These are phyloP conservation scores for Riparia riparia DNA, from an alignment of 2,113 vertebrate species.

Conservation along the genomic window DNA sequence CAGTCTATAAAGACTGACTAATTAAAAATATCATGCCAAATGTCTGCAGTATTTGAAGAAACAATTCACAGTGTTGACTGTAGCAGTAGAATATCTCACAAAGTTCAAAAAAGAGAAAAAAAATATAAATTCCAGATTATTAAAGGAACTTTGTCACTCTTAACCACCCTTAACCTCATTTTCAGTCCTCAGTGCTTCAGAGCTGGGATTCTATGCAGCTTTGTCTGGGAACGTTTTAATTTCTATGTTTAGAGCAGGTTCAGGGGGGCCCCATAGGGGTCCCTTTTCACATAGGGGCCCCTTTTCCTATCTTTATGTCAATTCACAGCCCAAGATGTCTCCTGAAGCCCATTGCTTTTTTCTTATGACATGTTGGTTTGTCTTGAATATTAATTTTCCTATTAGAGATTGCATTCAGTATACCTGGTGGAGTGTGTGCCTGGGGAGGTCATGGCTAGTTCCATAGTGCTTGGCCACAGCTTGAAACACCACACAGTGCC, in stretches of 20 bases:
- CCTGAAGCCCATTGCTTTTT: not conserved
- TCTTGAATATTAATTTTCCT: not conserved
- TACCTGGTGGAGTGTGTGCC: too few species aligned
- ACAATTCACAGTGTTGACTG: not conserved
- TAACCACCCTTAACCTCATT: not conserved
- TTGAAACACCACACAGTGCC: not conserved
- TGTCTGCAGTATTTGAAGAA: not conserved
- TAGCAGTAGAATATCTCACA: not conserved
- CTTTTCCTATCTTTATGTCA: not conserved
- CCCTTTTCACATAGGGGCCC: fast-evolving
- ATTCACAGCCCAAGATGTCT: not conserved
- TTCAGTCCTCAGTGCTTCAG: not conserved
- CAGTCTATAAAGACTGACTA: not conserved
- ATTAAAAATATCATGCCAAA: not conserved
- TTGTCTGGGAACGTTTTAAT: not conserved
- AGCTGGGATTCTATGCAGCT: not conserved
- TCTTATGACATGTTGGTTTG: not conserved
- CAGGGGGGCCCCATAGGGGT: fast-evolving
- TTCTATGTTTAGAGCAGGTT: not conserved
- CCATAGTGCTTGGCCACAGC: not conserved
- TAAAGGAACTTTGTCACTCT: not conserved
- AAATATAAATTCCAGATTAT: not conserved
- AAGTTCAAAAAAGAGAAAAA: not conserved
- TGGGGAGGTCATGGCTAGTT: not conserved
- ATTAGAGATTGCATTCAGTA: not conserved